phyloP scores from a whole-genome alignment of 2,113 vertebrate genomes.

The Myrmecophaga tridactyla region DNA sequence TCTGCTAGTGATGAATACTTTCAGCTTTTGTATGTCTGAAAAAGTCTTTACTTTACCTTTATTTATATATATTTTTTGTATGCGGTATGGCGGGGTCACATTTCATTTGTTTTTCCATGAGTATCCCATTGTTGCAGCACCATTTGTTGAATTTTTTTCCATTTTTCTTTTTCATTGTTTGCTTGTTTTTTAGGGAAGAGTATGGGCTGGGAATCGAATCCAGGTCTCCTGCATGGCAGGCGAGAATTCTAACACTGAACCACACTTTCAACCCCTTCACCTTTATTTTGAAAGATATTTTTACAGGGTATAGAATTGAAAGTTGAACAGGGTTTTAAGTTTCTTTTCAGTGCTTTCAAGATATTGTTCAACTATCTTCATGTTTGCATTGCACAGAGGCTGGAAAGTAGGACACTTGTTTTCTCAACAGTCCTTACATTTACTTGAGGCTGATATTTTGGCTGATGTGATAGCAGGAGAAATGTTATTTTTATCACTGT shows the following conservation, averaged over 20 bases:
- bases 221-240: too few relatives aligned
- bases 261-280: too few relatives aligned
- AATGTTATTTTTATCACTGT: not conserved
- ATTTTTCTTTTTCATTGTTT: too few relatives aligned
- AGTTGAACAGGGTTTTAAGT: not conserved
- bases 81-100: too few relatives aligned
- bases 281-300: not conserved
- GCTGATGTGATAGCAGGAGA: not conserved
- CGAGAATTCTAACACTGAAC: too few relatives aligned
- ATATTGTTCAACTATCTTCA: not conserved
- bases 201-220: too few relatives aligned
- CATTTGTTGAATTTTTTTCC: too few relatives aligned
- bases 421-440: not conserved
- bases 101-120: too few relatives aligned
- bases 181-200: too few relatives aligned
- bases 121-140: too few relatives aligned
- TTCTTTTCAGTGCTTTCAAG: constrained; percentile 1
- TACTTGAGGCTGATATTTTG: not conserved
- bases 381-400: not conserved
- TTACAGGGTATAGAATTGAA: not conserved
- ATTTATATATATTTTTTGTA: too few relatives aligned
- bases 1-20: not conserved
- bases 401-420: not conserved
- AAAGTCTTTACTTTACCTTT: not conserved
- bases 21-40: not conserved